Percentiles rank a stretch among this genome's conserved stretches.
These are phyloP conservation scores for Siniperca scherzeri DNA, from an alignment of 2,797 vertebrate genomes.

Conservation along the genomic window DNA sequence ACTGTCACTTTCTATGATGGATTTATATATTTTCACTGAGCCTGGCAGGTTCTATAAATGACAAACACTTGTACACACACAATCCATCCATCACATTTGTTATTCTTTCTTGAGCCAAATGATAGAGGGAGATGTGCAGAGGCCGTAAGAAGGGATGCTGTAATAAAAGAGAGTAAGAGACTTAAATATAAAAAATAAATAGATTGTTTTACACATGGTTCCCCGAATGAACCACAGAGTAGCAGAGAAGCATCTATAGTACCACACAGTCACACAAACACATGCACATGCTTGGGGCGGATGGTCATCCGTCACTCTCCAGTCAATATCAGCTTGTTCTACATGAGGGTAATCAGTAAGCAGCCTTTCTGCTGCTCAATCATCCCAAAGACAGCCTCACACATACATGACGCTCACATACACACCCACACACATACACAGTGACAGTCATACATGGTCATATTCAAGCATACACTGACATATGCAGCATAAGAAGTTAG, in stretches of 20 bases:
- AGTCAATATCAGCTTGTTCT: conserved; percentile 97
- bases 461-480: conserved; percentile 3
- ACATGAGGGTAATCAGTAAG: conserved; percentile 97
- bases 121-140: background rate
- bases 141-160: background rate
- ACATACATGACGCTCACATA: conserved; percentile 78
- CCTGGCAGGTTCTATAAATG: conserved; percentile 21
- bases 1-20: conserved; percentile 43
- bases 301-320: conserved; percentile 91
- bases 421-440: conserved; percentile 44
- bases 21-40: conserved; percentile 39
- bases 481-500: background rate
- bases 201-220: background rate
- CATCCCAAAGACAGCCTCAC: conserved; percentile 86
- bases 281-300: conserved; percentile 56
- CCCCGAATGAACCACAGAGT: background rate
- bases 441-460: conserved; percentile 22
- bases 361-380: conserved; percentile 92
- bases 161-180: background rate
- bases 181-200: background rate
- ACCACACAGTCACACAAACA: conserved; percentile 60
- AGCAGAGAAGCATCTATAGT: conserved; percentile 21
- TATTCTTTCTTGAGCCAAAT: conserved; percentile 22
- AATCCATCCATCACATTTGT: conserved; percentile 44
- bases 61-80: conserved; percentile 23